Conservation (phyloP, 2,888 invertebrate genomes). For the Caenorhabditis sp. region DNA sequence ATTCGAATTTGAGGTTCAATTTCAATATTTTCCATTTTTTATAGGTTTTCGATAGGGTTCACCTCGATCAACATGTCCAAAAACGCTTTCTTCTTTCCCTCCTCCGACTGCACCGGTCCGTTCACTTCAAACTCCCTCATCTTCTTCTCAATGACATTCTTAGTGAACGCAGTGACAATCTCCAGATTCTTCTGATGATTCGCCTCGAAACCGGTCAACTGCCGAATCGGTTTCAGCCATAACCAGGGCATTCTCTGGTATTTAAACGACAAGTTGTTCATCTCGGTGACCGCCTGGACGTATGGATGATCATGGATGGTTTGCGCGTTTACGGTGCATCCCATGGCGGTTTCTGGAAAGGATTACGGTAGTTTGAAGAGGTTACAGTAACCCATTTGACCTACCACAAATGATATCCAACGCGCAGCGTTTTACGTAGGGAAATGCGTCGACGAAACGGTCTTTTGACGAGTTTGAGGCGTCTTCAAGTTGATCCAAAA, state of each 20-base stretch:
- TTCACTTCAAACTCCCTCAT: conserved; percentile 32
- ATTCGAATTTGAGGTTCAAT: too few relatives aligned
- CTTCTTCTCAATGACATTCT: conserved; percentile 59
- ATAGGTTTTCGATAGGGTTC: too few relatives aligned
- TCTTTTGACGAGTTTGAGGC: conserved; percentile 6
- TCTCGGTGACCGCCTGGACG: conserved; percentile 71
- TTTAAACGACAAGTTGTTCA: conserved; percentile 73
- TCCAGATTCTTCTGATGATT: conserved; percentile 64
- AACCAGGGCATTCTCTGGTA: conserved; percentile 85
- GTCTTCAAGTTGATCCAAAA: conserved; percentile 62
- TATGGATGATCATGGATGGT: conserved; percentile 73
- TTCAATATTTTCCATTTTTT: too few relatives aligned
- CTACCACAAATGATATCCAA: conserved; percentile 84
- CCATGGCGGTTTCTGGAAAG: conserved; percentile 80
- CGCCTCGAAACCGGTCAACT: conserved; percentile 85
- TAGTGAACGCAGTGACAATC: conserved; percentile 74
- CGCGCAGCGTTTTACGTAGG: conserved; percentile 85
- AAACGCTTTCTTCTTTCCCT: conserved; percentile 82
- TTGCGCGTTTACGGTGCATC: conserved; percentile 76
- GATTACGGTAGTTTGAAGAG: not conserved
- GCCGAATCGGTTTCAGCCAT: conserved; percentile 86
- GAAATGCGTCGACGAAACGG: conserved; percentile 84
- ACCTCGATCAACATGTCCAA: conserved; percentile 84
- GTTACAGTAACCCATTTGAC: not conserved
- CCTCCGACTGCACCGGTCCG: conserved; percentile 23